phyloP scores from a whole-genome alignment of 1,140 invertebrate genomes.

The Sitobion miscanthi region DNA sequence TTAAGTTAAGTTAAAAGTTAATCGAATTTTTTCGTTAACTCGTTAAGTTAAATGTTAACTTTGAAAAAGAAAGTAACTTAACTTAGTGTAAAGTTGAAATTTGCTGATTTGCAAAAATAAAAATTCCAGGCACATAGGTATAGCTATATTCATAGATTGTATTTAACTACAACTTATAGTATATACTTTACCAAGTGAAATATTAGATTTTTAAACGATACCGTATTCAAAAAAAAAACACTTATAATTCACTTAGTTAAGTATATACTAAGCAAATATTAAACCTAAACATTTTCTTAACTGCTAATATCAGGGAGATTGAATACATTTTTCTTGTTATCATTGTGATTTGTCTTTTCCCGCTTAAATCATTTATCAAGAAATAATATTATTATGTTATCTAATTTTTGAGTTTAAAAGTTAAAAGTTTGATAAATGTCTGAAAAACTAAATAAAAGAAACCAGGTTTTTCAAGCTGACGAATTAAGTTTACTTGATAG shows the following conservation, averaged over 20 bases:
- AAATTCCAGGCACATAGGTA: no score
- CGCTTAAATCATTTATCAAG: not conserved
- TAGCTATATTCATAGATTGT: no score
- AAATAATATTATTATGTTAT: not conserved
- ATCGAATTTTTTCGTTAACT: no score
- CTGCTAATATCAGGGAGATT: not conserved
- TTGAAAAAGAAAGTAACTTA: no score
- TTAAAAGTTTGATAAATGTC: no score
- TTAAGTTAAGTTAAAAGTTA: no score
- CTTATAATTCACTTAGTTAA: not conserved
- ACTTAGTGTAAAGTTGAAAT: no score
- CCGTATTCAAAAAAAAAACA: not conserved
- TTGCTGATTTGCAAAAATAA: no score
- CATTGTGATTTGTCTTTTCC: not conserved
- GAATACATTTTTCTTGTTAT: not conserved
- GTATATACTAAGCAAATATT: not conserved
- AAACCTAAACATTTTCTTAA: not conserved
- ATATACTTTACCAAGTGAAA: not conserved
- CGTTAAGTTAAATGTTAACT: no score
- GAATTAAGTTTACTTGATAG: not conserved
- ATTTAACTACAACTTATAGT: no score
- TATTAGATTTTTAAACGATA: not conserved
- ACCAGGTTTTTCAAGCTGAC: not conserved
- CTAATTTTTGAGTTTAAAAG: not conserved
- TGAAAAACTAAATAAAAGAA: not conserved